Conservation (phyloP, 1,140 invertebrate genomes). For the Trachelipus rathkii region DNA sequence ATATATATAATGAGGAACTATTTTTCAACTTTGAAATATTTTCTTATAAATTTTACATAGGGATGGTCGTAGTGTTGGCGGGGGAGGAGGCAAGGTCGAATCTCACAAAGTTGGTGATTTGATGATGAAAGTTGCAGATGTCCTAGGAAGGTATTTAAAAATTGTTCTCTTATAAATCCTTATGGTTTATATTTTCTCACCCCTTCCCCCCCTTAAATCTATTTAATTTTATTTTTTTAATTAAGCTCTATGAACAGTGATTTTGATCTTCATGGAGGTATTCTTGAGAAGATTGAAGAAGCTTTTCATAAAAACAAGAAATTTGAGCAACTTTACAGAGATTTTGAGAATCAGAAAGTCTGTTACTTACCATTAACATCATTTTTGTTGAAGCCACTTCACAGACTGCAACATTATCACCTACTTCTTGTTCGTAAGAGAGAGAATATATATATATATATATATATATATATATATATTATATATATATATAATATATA, state of each 20-base stretch:
- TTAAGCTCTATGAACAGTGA: slow-evolving; percentile 75
- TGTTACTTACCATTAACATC: slow-evolving; percentile 81
- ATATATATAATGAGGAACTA: no score
- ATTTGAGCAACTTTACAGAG: slow-evolving; percentile 74
- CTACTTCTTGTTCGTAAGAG: slow-evolving; percentile 73
- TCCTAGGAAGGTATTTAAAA: background rate
- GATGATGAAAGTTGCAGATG: background rate
- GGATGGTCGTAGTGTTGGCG: background rate
- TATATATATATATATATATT: no score
- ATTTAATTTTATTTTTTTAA: slow-evolving; percentile 45
- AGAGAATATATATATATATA: no score
- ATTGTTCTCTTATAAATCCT: background rate
- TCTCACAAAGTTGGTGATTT: background rate
- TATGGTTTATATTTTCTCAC: no score
- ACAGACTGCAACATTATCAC: slow-evolving; percentile 81
- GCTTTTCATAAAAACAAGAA: slow-evolving; percentile 65
- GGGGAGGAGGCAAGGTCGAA: background rate
- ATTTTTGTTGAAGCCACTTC: slow-evolving; percentile 82
- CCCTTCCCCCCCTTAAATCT: no score
- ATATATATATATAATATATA: no score
- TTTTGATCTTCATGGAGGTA: slow-evolving; percentile 67
- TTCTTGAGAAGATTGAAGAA: slow-evolving; percentile 70
- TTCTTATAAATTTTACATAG: background rate
- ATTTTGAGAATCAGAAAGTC: slow-evolving; percentile 79
- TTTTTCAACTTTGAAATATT: no score